These are phyloP conservation scores for Prionailurus bengalensis DNA, from an alignment of 2,113 vertebrate species.

Conservation along the genomic window DNA sequence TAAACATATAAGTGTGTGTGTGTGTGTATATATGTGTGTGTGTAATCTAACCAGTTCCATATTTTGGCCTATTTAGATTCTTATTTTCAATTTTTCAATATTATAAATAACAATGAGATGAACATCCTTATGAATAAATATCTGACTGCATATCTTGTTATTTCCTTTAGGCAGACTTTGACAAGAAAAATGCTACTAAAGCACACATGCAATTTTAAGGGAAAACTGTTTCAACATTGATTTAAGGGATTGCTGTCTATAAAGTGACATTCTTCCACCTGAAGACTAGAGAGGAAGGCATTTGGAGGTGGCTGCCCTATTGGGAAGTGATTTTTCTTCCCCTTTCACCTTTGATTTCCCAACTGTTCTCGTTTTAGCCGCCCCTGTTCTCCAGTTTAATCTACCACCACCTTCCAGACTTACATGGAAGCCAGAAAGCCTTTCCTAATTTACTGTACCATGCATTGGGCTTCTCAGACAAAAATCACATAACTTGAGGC, in stretches of 20 bases:
- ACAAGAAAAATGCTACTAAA: not conserved
- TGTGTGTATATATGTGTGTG: too few relatives aligned
- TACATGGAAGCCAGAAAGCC: not conserved
- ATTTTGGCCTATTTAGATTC: not conserved
- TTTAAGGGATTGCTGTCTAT: not conserved
- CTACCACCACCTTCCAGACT: not conserved
- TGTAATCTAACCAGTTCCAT: not conserved
- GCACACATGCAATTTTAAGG: not conserved
- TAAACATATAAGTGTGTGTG: not conserved
- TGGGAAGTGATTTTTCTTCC: not conserved
- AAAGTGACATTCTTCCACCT: not conserved
- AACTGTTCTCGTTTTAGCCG: not conserved
- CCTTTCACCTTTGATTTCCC: not conserved
- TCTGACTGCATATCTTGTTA: not conserved
- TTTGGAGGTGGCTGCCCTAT: too few relatives aligned
- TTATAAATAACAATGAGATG: not conserved
- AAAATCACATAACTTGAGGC: not conserved
- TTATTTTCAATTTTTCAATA: not conserved
- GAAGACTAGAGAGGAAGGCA: too few relatives aligned
- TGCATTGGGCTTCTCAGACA: not conserved
- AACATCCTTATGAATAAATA: not conserved
- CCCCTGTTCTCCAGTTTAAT: not conserved
- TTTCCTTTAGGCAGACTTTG: not conserved
- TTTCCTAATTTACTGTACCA: not conserved
- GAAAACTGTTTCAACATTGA: not conserved